Percentiles rank a stretch among this genome's conserved stretches.
These are phyloP conservation scores for Halcyon smyrnensis DNA, from an alignment of 2,797 vertebrate species.

Conservation along the genomic window DNA sequence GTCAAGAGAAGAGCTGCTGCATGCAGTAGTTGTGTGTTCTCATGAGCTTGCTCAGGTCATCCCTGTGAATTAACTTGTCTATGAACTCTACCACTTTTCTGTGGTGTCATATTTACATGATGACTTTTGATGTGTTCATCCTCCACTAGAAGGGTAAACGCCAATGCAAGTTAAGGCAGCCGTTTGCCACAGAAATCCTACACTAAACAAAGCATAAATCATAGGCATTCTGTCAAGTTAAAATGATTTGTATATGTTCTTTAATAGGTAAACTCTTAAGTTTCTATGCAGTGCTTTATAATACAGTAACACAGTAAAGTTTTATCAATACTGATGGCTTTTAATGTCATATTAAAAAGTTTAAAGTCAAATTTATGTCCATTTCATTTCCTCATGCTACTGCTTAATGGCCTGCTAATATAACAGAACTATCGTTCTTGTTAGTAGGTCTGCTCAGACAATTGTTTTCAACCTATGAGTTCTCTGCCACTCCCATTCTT, in stretches of 20 bases:
- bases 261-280: not conserved
- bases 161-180: not conserved
- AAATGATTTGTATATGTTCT: not conserved
- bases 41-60: fast-evolving
- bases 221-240: not conserved
- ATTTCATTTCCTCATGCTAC: not conserved
- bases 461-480: not conserved
- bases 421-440: not conserved
- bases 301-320: not conserved
- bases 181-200: not conserved
- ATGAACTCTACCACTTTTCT: not conserved
- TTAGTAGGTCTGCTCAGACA: not conserved
- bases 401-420: not conserved
- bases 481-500: not conserved
- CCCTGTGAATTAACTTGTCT: not conserved
- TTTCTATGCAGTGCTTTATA: not conserved
- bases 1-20: not conserved
- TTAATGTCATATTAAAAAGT: not conserved
- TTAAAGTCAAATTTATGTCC: not conserved
- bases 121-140: not conserved
- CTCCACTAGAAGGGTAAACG: not conserved
- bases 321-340: not conserved
- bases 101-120: no score
- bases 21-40: not conserved
- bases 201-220: not conserved